A percentile compares a stretch with the other conserved stretches of the same genome.
Conservation (phyloP, 92 coral and sea anemone species). For the Epizoanthus ramosus region DNA sequence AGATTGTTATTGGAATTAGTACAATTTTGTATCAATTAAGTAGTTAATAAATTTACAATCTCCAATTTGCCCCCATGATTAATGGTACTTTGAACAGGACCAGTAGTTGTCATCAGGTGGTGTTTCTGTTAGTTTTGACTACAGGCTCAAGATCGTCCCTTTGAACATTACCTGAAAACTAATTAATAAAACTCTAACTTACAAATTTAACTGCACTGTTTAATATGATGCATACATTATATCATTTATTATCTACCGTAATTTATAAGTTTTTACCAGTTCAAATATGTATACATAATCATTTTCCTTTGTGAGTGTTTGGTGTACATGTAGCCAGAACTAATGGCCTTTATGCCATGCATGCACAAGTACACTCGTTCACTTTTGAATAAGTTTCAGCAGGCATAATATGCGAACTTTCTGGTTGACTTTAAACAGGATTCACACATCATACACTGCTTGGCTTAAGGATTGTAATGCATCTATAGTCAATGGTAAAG, state of each 20-base stretch:
- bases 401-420: constrained; percentile 3
- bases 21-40: no score
- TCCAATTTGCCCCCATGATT: no score
- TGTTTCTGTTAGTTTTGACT: no score
- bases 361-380: not conserved
- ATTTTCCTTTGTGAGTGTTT: not conserved
- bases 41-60: no score
- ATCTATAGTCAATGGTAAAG: constrained; percentile 38
- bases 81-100: no score
- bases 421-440: constrained; percentile 48
- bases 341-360: not conserved
- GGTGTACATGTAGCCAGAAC: no score
- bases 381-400: constrained; percentile 14
- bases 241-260: not conserved
- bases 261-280: not conserved
- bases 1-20: no score
- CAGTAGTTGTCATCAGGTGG: no score
- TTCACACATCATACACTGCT: constrained; percentile 45
- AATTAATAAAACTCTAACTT: not conserved
- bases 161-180: not conserved
- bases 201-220: not conserved
- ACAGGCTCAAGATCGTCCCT: not conserved
- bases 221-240: not conserved
- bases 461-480: constrained; percentile 48
- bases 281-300: not conserved